Evolutionary conservation across 2,888 invertebrate genomes (phyloP).

Genomic region (Drosophila koepferae): DNA sequence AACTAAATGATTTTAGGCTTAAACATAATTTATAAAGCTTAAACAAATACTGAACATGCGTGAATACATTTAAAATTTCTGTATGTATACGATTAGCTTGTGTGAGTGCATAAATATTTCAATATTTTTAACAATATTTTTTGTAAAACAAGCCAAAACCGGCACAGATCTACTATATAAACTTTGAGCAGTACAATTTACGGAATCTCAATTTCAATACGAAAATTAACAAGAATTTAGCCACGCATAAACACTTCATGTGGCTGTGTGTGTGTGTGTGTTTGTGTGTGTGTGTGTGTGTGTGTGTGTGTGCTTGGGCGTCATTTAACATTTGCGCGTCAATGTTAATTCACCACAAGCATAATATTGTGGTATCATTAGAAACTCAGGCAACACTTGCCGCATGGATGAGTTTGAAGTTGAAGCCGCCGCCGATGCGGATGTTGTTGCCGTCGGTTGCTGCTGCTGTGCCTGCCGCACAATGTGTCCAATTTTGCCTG

Average conservation of each 20-base stretch:
- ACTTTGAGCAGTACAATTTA: constrained; percentile 11
- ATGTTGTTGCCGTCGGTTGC: constrained; percentile 43
- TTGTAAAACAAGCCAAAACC: constrained; percentile 3
- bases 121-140: background rate
- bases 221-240: constrained; percentile 22
- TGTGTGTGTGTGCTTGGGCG: constrained; percentile 2
- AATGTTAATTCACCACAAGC: constrained; percentile 83
- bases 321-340: constrained; percentile 78
- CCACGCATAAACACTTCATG: constrained; percentile 43
- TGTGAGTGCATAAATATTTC: constrained; percentile 4
- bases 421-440: constrained; percentile 54
- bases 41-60: constrained; percentile 10
- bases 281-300: constrained; percentile 7
- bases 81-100: background rate
- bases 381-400: constrained; percentile 79
- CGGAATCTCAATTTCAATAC: constrained; percentile 12
- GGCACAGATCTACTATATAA: constrained; percentile 9
- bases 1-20: background rate
- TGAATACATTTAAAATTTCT: background rate
- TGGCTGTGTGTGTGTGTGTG: background rate
- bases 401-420: constrained; percentile 53
- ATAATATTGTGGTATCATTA: constrained; percentile 85
- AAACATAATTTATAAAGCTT: background rate
- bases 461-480: constrained; percentile 82
- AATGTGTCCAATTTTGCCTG: constrained; percentile 84